Conservation (phyloP, 2,888 invertebrate species). For the Lordiphosa fenestrarum region DNA sequence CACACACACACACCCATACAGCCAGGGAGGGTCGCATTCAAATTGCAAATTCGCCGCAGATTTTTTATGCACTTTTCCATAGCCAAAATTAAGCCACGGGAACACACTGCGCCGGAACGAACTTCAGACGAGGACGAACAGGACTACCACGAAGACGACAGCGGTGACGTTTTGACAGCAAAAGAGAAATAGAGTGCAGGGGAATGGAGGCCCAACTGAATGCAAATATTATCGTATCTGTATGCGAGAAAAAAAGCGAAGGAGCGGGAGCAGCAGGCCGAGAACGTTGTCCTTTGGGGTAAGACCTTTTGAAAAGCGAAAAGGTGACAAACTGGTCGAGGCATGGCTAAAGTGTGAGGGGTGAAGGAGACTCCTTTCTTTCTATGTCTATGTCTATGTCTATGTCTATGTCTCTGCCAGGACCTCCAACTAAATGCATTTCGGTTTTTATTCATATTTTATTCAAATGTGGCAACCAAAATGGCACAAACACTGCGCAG, state of each 20-base stretch:
- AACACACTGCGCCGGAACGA: slow-evolving; percentile 56
- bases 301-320: slow-evolving; percentile 53
- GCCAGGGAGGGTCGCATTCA: slow-evolving; percentile 50
- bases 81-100: slow-evolving; percentile 71
- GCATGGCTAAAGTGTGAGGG: slow-evolving; percentile 13
- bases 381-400: slow-evolving; percentile 24
- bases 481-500: slow-evolving; percentile 73
- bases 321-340: slow-evolving; percentile 68
- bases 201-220: slow-evolving; percentile 57
- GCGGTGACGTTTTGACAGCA: slow-evolving; percentile 67
- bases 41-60: slow-evolving; percentile 74
- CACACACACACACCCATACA: slow-evolving; percentile 10
- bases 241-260: slow-evolving; percentile 26
- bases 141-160: slow-evolving; percentile 29
- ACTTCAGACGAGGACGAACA: slow-evolving; percentile 47
- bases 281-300: slow-evolving; percentile 12
- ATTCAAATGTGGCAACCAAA: slow-evolving; percentile 72
- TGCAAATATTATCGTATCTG: slow-evolving; percentile 73
- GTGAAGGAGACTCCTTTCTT: slow-evolving; percentile 4
- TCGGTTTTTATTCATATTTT: slow-evolving; percentile 74
- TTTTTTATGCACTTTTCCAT: slow-evolving; percentile 73
- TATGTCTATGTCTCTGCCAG: slow-evolving; percentile 18
- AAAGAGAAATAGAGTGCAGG: slow-evolving; percentile 27
- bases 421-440: slow-evolving; percentile 66
- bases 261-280: slow-evolving; percentile 2